These are phyloP conservation scores for Chloroceryle inda DNA, from an alignment of 2,797 vertebrate species.

Conservation along the genomic window DNA sequence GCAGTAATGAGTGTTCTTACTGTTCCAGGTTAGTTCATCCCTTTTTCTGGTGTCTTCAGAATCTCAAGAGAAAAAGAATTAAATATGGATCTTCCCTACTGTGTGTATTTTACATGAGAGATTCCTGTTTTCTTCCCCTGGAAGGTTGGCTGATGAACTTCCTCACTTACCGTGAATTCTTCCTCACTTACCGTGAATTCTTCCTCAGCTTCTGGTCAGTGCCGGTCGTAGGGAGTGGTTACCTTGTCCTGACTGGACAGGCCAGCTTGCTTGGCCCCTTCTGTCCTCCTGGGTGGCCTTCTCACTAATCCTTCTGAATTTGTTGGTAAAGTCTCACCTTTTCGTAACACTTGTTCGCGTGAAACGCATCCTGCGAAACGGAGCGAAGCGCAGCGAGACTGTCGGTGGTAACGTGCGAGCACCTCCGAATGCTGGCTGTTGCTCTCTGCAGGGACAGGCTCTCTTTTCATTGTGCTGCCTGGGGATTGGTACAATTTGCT, in stretches of 20 bases:
- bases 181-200: background rate
- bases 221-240: background rate
- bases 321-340: background rate
- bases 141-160: background rate
- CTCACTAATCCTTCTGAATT: background rate
- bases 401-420: background rate
- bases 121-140: background rate
- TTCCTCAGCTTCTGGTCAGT: background rate
- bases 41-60: background rate
- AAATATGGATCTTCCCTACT: background rate
- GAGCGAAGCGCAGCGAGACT: background rate
- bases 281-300: background rate
- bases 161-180: background rate
- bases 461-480: background rate
- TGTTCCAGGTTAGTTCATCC: background rate
- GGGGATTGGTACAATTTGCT: background rate
- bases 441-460: background rate
- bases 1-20: background rate
- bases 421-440: background rate
- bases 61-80: background rate
- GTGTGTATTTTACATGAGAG: accelerated
- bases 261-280: accelerated
- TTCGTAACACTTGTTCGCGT: background rate
- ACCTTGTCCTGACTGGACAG: background rate
- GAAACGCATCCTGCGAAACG: background rate